Evolutionary conservation across 2,888 invertebrate genomes (phyloP), one percentile per base, ranked within the genome.

Genomic region (Eustalomyia histrio): DNA sequence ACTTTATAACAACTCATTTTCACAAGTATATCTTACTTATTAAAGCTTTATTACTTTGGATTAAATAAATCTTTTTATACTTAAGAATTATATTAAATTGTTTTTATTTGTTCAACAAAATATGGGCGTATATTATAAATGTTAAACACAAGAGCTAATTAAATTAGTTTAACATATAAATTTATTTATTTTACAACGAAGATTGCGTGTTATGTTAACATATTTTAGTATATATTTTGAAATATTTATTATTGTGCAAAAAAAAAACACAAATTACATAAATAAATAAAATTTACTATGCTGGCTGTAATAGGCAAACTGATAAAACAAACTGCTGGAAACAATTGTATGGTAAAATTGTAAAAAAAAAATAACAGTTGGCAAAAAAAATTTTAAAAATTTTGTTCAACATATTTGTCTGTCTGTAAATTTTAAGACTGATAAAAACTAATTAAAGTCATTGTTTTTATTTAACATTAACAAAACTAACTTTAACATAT

Each of bases 131-230:
- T 65, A 73, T 24, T 61, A 69, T 65, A 63, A 21, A 60, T 35
- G 57, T 65, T 63, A 75, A 58, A 69, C 52, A 75, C 67, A 79
- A 81, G 67, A 79, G 55, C 69, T 81, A 81, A 81, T 81, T 81
- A 71, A 79, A 81, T 81, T 81, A 81, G 81, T 57, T 73, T 67
- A 73, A 73, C 72, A 72, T 73, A 79, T 73, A 79, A 61, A 73
- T 79, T 79, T 79, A 73, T 72, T 72, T 76, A 64, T 55, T 72
- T 61, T 57, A 50, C 61, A 72, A 73, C 61, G 72, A 73, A 68
- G 81, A 81, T 81, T 81, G 81, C 81, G 81, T 81, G 81, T 67
- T 79, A 67, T 81, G 81, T 75, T 81, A 79, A 79, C 81, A 79
- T 81, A 79, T 81, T 79, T 79, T 39, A 61, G 55, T 47, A 50